Percentiles rank a stretch among this genome's conserved stretches.
These are phyloP conservation scores for Synanthedon vespiformis DNA, from an alignment of 2,888 invertebrate species.

Conservation along the genomic window DNA sequence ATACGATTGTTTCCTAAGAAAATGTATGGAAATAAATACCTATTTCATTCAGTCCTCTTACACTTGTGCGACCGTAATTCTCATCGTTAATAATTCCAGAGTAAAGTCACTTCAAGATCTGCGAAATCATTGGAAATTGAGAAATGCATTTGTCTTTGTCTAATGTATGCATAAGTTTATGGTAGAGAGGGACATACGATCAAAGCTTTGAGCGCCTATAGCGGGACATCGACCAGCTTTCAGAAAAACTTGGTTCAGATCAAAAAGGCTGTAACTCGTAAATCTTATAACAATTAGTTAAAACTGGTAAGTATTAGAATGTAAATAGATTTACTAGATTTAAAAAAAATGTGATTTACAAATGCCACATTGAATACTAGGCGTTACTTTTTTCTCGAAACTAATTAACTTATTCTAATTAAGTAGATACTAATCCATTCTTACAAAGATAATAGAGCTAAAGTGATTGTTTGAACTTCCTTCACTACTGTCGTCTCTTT, in stretches of 20 bases:
- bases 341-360: too few species aligned
- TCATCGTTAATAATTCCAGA: conserved; percentile 48
- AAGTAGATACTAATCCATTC: too few species aligned
- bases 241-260: conserved; percentile 51
- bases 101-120: conserved; percentile 58
- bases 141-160: conserved; percentile 32
- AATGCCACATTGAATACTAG: neutral
- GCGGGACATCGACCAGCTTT: conserved; percentile 71
- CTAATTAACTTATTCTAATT: too few species aligned
- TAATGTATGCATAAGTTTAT: conserved; percentile 20
- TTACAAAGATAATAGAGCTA: too few species aligned
- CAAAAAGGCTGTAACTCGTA: conserved; percentile 38
- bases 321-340: too few species aligned
- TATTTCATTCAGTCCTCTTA: conserved; percentile 35
- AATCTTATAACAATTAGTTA: conserved; percentile 6
- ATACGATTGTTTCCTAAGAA: conserved; percentile 12
- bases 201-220: conserved; percentile 50
- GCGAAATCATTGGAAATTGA: conserved; percentile 36
- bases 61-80: conserved; percentile 47
- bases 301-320: neutral
- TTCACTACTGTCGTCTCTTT: too few species aligned
- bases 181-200: conserved; percentile 34
- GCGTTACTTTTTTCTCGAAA: too few species aligned
- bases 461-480: too few species aligned
- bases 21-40: conserved; percentile 9